These are phyloP conservation scores for Andrena cerasifolii DNA, from an alignment of 1,140 invertebrate genomes.

Conservation along the genomic window DNA sequence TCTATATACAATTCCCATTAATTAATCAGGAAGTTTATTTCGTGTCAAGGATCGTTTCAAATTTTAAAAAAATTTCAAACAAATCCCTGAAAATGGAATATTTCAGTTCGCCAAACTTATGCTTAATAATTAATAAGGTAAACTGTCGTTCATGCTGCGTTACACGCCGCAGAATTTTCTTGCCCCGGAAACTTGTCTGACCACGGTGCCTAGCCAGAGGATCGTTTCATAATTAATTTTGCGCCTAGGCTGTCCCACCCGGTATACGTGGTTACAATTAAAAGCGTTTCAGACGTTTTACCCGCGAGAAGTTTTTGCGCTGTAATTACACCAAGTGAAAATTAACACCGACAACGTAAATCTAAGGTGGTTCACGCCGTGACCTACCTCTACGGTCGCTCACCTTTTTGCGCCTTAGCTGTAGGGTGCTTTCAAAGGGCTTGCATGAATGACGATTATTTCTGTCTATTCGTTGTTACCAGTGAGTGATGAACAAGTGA, in stretches of 20 bases:
- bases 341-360: conserved; percentile 1
- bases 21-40: too few relatives aligned
- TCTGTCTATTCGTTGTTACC: too few relatives aligned
- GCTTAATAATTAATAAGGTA: conserved; percentile 23
- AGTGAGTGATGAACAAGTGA: too few relatives aligned
- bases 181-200: conserved; percentile 16
- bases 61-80: conserved; percentile 23
- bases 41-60: too few relatives aligned
- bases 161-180: conserved; percentile 10
- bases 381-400: too few relatives aligned
- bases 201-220: conserved; percentile 1
- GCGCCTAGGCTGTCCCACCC: neutral
- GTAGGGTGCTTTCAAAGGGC: too few relatives aligned
- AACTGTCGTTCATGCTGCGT: conserved; percentile 1
- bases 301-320: neutral
- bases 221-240: conserved; percentile 52
- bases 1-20: too few relatives aligned
- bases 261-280: conserved; percentile 9
- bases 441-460: too few relatives aligned
- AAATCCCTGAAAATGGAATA: neutral
- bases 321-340: conserved; percentile 19
- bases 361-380: neutral
- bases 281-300: conserved; percentile 19
- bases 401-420: too few relatives aligned
- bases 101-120: neutral